Evolutionary conservation across 2,888 invertebrate genomes (phyloP).

Genomic region (Drosophila austrosaltans): DNA sequence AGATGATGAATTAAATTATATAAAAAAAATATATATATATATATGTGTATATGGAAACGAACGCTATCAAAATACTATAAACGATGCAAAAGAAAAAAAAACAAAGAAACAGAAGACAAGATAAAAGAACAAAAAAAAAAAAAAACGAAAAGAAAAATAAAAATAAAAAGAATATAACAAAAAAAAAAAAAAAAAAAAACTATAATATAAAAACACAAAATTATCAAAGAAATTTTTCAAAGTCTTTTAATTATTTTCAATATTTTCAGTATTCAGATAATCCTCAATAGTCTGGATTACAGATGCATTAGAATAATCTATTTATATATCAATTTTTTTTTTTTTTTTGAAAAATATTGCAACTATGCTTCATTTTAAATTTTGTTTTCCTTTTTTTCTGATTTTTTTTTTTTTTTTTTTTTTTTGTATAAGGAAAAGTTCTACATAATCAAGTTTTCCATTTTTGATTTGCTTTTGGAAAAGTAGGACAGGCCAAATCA

Average conservation of each 20-base stretch:
- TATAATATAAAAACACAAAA: constrained; percentile 52
- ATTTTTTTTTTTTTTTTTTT: no score
- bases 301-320: no score
- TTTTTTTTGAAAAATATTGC: no score
- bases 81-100: constrained; percentile 41
- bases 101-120: constrained; percentile 37
- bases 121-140: constrained; percentile 29
- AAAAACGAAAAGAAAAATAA: constrained; percentile 28
- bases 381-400: no score
- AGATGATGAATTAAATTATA: constrained; percentile 27
- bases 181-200: constrained; percentile 9
- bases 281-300: no score
- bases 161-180: constrained; percentile 44
- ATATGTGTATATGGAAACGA: constrained; percentile 59
- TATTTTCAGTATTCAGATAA: background rate
- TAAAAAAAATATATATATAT: constrained; percentile 27
- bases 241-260: background rate
- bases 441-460: background rate
- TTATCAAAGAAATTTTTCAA: constrained; percentile 49
- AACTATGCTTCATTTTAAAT: no score
- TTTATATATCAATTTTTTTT: no score
- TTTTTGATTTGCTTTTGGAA: background rate
- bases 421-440: no score
- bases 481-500: constrained; percentile 47
- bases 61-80: constrained; percentile 49